A percentile compares a stretch with the other conserved stretches of the same genome.
phyloP scores from a whole-genome alignment of 2,113 vertebrate species.

The Crocuta crocuta region DNA sequence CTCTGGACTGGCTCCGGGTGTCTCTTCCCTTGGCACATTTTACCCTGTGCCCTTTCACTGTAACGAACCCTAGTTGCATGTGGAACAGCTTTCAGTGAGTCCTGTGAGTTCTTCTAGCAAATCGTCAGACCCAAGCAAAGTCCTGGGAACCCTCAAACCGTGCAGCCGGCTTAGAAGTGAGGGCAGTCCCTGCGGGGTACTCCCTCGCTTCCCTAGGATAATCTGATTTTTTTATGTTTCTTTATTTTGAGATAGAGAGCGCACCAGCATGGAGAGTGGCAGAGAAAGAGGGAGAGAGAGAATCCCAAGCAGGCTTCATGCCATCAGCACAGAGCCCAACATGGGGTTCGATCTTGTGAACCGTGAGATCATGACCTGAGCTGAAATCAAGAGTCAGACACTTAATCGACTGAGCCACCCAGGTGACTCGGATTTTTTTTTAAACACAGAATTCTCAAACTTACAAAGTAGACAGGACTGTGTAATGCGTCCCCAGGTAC shows the following conservation, averaged over 20 bases:
- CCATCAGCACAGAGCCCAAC: no score
- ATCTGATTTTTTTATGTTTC: neutral
- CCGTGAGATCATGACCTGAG: no score
- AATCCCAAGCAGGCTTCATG: no score
- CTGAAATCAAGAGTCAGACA: no score
- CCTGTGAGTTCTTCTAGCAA: rapidly evolving
- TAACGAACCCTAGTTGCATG: rapidly evolving
- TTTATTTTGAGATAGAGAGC: no score
- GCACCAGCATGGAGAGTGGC: no score
- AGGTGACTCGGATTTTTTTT: neutral
- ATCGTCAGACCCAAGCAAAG: neutral
- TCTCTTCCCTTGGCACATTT: neutral
- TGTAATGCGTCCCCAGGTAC: neutral
- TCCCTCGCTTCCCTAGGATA: neutral
- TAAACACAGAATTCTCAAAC: neutral
- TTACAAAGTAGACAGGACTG: neutral
- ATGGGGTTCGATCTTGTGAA: no score
- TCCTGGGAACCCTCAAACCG: neutral
- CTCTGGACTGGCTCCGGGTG: rapidly evolving
- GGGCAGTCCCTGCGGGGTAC: neutral
- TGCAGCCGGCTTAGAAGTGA: neutral
- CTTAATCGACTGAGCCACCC: no score
- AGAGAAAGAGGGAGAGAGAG: no score
- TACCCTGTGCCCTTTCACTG: neutral
- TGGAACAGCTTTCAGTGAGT: neutral